Evolutionary conservation across 1,140 invertebrate species (phyloP).

Genomic region (Caenorhabditis briggsae): DNA sequence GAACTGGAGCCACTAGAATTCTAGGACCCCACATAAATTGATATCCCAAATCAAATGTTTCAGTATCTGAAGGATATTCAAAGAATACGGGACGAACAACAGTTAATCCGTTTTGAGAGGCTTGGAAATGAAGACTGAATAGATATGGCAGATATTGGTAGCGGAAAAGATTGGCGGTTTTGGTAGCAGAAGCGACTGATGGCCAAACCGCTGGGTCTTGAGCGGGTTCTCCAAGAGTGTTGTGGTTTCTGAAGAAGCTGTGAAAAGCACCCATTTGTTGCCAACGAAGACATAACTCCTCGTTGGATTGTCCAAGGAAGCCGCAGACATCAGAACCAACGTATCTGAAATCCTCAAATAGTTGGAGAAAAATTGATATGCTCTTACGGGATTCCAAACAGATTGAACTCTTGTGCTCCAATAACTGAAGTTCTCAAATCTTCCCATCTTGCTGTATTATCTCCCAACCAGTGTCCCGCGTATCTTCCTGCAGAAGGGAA

Average conservation of each 20-base stretch:
- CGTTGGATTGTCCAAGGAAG: constrained; percentile 78
- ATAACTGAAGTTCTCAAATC: constrained; percentile 79
- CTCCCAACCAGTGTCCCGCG: constrained; percentile 91
- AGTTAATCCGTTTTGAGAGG: constrained; percentile 51
- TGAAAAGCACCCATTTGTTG: constrained; percentile 78
- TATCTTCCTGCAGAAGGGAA: constrained; percentile 86
- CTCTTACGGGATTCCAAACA: constrained; percentile 63
- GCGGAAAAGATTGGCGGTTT: constrained; percentile 73
- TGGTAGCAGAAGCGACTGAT: constrained; percentile 73
- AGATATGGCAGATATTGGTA: constrained; percentile 77
- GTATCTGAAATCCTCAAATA: constrained; percentile 62
- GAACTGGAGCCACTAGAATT: constrained; percentile 65
- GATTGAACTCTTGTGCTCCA: constrained; percentile 67
- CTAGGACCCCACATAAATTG: constrained; percentile 68
- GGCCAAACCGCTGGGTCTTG: constrained; percentile 76
- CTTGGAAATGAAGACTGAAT: constrained; percentile 64
- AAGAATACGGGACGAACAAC: constrained; percentile 63
- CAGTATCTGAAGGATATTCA: constrained; percentile 64
- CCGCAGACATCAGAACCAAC: constrained; percentile 79
- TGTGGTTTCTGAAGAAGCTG: constrained; percentile 80
- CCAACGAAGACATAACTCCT: constrained; percentile 77
- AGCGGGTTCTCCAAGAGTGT: constrained; percentile 58
- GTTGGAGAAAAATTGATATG: neutral
- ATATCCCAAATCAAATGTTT: constrained; percentile 51
- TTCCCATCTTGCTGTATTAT: constrained; percentile 81